Percentiles rank a stretch among this genome's conserved stretches.
These are phyloP conservation scores for Camponotus vicinus DNA, from an alignment of 1,140 invertebrate species.

Conservation along the genomic window DNA sequence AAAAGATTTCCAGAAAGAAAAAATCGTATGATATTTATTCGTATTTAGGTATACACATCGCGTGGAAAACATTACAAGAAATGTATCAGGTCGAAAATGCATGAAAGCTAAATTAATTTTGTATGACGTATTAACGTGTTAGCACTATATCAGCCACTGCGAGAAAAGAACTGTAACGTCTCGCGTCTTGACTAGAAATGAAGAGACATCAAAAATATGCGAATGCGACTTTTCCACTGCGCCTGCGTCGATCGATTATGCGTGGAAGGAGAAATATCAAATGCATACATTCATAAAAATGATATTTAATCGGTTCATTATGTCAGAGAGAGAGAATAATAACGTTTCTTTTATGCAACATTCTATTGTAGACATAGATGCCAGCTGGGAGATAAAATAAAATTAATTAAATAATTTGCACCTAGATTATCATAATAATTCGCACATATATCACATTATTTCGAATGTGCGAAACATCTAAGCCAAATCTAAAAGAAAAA, in stretches of 20 bases:
- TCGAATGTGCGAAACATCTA: background rate
- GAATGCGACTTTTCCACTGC: conserved; percentile 16
- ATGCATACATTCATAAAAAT: background rate
- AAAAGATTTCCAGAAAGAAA: too few species aligned
- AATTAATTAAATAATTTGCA: background rate
- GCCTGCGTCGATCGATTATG: conserved; percentile 40
- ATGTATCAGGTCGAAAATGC: too few species aligned
- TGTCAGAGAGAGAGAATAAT: background rate
- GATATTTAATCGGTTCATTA: background rate
- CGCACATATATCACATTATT: background rate
- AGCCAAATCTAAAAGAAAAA: background rate
- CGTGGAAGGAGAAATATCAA: background rate
- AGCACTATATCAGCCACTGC: background rate
- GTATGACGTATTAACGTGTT: background rate
- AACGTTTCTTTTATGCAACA: background rate
- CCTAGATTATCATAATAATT: background rate
- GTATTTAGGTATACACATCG: too few species aligned
- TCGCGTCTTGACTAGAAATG: background rate
- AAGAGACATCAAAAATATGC: background rate
- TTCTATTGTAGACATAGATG: background rate
- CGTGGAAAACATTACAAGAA: too few species aligned
- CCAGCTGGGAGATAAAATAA: background rate
- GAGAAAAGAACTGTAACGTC: background rate
- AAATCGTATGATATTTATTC: too few species aligned
- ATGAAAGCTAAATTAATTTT: background rate